Evolutionary conservation across 2,113 vertebrate genomes (phyloP), one percentile per base, ranked within the genome.

Genomic region (Myodes glareolus): DNA sequence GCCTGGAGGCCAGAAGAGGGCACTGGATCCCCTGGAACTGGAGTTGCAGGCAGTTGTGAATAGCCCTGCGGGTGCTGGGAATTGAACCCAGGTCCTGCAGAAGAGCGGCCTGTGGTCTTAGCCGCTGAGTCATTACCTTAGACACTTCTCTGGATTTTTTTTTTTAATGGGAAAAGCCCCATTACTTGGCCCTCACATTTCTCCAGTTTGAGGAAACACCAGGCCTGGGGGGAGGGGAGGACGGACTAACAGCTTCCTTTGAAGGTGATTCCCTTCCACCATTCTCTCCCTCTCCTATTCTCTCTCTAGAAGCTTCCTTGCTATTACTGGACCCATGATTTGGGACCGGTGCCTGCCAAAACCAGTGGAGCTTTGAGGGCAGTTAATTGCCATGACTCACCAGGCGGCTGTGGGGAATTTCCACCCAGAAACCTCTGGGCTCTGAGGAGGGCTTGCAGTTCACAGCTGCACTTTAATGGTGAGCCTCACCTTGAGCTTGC

Each of bases 351-450:
- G 13, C 70, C 76, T 95, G 92, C 91, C 94, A 88, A 95, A 96
- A 84, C 91, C 72, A 88, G 80, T 8, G 21, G 7, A 58, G 25
- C 36, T 90, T 50, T 58, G 87, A 86, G n/a, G 88, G 42, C 81
- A 78, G 61, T 50, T 88, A 82, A 81, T 90, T 93, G 12, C 27
- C 81, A 50, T 92, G 94, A 96, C 42, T 94, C 91, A 95, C 4
- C 6, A 36, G 25, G 85, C 94, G 42, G 67, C 80, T 94, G 88
- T 61, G 0, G 94, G 88, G 45, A 92, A 73, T 95, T 92, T 95
- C 96, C 94, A 94, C 42, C 58, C 72, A 91, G 95, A 96, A 95
- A 45, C 23, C 36, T 13, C 58, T 76, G 92, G 80, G 58, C 36
- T 68, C 87, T 45, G 10, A 58, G 58, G 21, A 63, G 86, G 12